A percentile compares a stretch with the other conserved stretches of the same genome.
phyloP scores from a whole-genome alignment of 2,888 invertebrate species.

The Pyrochroa serraticornis region DNA sequence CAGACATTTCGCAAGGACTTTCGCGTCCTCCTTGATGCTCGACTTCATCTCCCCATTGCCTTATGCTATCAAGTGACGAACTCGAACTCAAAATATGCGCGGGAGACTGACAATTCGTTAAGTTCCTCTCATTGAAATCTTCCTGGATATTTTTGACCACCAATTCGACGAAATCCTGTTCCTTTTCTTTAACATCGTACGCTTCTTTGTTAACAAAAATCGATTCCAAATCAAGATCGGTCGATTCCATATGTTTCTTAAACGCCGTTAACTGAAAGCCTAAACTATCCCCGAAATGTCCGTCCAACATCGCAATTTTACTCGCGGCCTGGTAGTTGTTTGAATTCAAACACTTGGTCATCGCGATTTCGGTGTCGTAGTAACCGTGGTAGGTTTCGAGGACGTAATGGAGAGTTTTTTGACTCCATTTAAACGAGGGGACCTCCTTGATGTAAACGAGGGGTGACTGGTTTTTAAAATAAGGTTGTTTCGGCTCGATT shows the following conservation, averaged over 20 bases:
- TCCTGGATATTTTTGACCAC: conserved; percentile 44
- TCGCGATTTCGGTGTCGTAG: conserved; percentile 54
- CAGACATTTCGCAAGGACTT: conserved; percentile 53
- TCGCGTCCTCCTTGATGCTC: conserved; percentile 57
- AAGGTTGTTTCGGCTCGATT: conserved; percentile 8
- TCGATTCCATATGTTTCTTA: conserved; percentile 50
- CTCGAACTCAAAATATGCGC: conserved; percentile 53
- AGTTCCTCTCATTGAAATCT: conserved; percentile 38
- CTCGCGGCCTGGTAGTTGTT: conserved; percentile 56
- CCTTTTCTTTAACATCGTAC: conserved; percentile 40
- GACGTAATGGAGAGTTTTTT: conserved; percentile 55
- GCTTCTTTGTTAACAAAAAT: conserved; percentile 42
- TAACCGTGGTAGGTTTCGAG: conserved; percentile 54
- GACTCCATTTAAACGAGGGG: conserved; percentile 43
- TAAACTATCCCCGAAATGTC: conserved; percentile 56
- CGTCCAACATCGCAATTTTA: conserved; percentile 55
- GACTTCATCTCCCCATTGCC: conserved; percentile 56
- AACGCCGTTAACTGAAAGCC: conserved; percentile 55
- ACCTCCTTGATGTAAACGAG: conserved; percentile 39
- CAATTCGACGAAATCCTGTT: conserved; percentile 42
- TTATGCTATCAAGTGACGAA: conserved; percentile 56
- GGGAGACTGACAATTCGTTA: conserved; percentile 39
- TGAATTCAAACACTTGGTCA: conserved; percentile 51
- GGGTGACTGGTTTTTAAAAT: conserved; percentile 28
- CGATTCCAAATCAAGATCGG: conserved; percentile 43